Evolutionary conservation across 2,888 invertebrate species (phyloP), one percentile per base, ranked within the genome.

Genomic region (Dromius quadrimaculatus): DNA sequence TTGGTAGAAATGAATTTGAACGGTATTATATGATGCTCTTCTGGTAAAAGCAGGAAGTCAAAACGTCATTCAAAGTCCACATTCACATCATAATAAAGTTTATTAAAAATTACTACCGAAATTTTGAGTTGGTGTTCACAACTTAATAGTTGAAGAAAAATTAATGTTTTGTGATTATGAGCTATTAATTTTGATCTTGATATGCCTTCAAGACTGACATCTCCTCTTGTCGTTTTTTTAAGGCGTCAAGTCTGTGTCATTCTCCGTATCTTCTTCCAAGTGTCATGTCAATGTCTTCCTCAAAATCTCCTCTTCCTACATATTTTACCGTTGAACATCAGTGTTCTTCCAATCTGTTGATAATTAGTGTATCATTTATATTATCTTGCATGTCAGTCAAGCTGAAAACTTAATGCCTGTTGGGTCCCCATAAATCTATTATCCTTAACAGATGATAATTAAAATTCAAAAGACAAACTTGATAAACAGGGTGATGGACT

Each of bases 401-500:
- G 20, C 23, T 32, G 50, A 64, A 64, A 22, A 45, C 38, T 62
- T 62, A 38, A 38, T 41, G 62, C 62, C 36, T 38, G 47, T 47
- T 32, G 36, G 34, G 45, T 34, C 34, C 32, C 64, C 47, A 50
- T 64, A 50, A 45, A 64, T 64, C 64, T 47, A 50, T 64, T 64
- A 50, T 28, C 64, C 64, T 50, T 64, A 47, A 64, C 38, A 50
- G 50, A 45, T 64, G 17, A 19, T 64, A 64, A 64, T 64, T 64
- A 64, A 64, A 64, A 64, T 64, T 47, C 64, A 64, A 64, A 47
- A 47, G 64, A 64, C 50, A 64, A 64, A 64, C n/a, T 45, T 64
- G 64, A 64, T 64, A 47, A 64, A 64, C 50, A 22, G 50, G 50
- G 38, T 47, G 50, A 64, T 64, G 38, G 34, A 32, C 64, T 64